These are phyloP conservation scores for Mallotus villosus DNA, from an alignment of 2,797 vertebrate genomes.

Conservation along the genomic window DNA sequence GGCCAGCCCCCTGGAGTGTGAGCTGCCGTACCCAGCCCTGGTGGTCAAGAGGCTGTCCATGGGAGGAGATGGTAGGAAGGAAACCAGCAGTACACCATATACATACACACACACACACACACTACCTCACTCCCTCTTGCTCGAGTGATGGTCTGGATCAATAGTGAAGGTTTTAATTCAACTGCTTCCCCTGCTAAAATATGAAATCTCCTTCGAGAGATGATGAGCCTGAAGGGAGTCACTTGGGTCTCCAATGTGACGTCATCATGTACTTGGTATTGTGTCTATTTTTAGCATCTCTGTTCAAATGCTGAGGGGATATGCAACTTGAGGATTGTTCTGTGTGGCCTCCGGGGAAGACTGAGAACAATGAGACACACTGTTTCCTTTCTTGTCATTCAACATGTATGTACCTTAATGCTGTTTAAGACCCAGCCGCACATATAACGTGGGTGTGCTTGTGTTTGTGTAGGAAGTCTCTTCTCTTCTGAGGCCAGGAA, in stretches of 20 bases:
- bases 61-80: slow-evolving; percentile 60
- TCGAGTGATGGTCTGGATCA: too few species aligned
- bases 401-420: background rate
- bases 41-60: slow-evolving; percentile 73
- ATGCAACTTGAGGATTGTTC: background rate
- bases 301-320: background rate
- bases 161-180: too few species aligned
- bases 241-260: too few species aligned
- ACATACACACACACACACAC: background rate
- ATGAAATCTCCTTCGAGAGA: too few species aligned
- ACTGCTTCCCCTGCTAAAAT: too few species aligned
- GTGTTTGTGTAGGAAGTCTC: slow-evolving; percentile 44
- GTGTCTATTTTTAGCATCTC: background rate
- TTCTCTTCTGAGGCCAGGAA: slow-evolving; percentile 43
- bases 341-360: background rate
- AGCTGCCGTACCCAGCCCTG: slow-evolving; percentile 64
- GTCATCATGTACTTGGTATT: too few species aligned
- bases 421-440: background rate
- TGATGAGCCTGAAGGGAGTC: too few species aligned
- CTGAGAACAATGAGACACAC: background rate
- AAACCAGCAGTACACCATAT: background rate
- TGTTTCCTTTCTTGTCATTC: background rate
- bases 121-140: background rate
- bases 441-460: slow-evolving; percentile 27
- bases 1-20: slow-evolving; percentile 49